Percentiles rank a stretch among this genome's conserved stretches.
These are phyloP conservation scores for Phyllotreta cruciferae DNA, from an alignment of 2,888 invertebrate species.

Conservation along the genomic window DNA sequence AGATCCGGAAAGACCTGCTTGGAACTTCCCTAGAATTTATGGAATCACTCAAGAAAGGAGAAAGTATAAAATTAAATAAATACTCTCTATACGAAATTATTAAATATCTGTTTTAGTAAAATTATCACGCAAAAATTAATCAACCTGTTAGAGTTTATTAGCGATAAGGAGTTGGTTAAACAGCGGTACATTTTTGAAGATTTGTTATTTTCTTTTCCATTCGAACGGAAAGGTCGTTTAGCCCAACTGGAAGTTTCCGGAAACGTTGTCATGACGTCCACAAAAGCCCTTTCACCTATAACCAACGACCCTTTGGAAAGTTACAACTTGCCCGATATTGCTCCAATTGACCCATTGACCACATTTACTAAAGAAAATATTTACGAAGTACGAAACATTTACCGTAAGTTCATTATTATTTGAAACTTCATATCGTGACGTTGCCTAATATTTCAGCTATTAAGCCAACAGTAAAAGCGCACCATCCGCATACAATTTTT, in stretches of 20 bases:
- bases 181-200: slow-evolving; percentile 68
- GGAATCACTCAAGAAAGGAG: slow-evolving; percentile 75
- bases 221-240: slow-evolving; percentile 68
- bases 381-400: slow-evolving; percentile 68
- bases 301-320: slow-evolving; percentile 62
- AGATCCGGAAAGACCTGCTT: slow-evolving; percentile 74
- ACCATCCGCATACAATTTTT: slow-evolving; percentile 80
- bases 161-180: slow-evolving; percentile 64
- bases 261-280: slow-evolving; percentile 72
- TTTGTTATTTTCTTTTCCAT: slow-evolving; percentile 64
- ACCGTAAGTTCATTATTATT: slow-evolving; percentile 69
- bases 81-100: not conserved
- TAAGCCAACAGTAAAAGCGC: slow-evolving; percentile 58
- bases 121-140: slow-evolving; percentile 71
- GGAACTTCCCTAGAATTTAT: slow-evolving; percentile 73
- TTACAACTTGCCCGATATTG: slow-evolving; percentile 72
- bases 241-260: slow-evolving; percentile 71
- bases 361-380: slow-evolving; percentile 70
- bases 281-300: slow-evolving; percentile 66
- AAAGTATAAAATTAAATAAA: slow-evolving; percentile 33
- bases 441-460: slow-evolving; percentile 62
- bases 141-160: slow-evolving; percentile 71
- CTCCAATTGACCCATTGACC: slow-evolving; percentile 77
- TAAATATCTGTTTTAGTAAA: slow-evolving; percentile 63
- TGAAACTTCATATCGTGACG: not conserved